Evolutionary conservation across 2,888 invertebrate genomes (phyloP), one percentile per base, ranked within the genome.

Genomic region (Xanthorhoe spadicearia): DNA sequence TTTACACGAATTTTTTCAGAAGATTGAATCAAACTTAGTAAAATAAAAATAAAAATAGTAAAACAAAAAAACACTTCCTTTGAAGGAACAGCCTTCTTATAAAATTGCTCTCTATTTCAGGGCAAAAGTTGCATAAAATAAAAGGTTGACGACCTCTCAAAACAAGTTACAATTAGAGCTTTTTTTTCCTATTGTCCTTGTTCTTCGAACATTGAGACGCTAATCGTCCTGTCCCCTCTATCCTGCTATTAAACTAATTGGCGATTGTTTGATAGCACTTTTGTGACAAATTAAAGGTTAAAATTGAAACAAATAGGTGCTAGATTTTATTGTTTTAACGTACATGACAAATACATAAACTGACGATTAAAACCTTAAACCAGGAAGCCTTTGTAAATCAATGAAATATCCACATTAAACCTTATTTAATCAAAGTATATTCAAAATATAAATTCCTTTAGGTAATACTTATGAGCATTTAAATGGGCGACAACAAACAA

Each of bases 181-280:
- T 82, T 87, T 85, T 81, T 81, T 74, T 82, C 82, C 85, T 23
- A 86, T 89, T 87, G 86, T 88, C 81, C 80, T 84, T 74, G 78
- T 83, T 85, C 85, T 81, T 71, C 69, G 85, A 86, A 84, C 79
- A 74, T 74, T 79, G 80, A 83, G 81, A 85, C 86, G 84, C 84
- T 86, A 82, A 84, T 86, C 81, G 82, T 77, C 78, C 17, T 35
- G 59, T 46, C 80, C 83, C 80, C 80, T 76, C 77, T 79, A 82
- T 78, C 73, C 75, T 73, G 73, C 77, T 77, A 84, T 86, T 85
- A 87, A 79, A 75, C 81, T 79, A 85, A 88, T 88, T 85, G 83
- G 72, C 77, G 77, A 81, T 78, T 62, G 67, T 66, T 61, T 54
- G 61, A 59, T 58, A 55, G 64, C 59, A 64, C 13, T 70, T 70